These are phyloP conservation scores for Campoletis raptor DNA, from an alignment of 2,888 invertebrate genomes.

Conservation along the genomic window DNA sequence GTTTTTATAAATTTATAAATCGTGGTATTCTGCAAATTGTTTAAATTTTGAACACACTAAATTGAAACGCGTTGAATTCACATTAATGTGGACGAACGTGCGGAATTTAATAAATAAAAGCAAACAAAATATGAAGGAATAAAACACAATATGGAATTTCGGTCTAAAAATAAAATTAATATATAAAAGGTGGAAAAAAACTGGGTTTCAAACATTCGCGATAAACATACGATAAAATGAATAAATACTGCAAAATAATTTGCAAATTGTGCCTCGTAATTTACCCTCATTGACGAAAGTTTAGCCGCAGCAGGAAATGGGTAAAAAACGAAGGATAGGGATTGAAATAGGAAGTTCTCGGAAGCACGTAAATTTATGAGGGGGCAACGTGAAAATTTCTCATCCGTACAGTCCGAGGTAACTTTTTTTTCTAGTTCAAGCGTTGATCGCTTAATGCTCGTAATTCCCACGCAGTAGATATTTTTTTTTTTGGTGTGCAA, in stretches of 20 bases:
- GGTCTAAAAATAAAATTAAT: neutral
- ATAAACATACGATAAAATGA: neutral
- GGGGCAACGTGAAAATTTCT: constrained; percentile 15
- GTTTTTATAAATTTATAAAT: neutral
- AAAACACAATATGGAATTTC: neutral
- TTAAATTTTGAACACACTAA: neutral
- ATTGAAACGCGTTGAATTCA: neutral
- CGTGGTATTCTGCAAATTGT: neutral
- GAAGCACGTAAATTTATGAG: constrained; percentile 20
- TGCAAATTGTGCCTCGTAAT: neutral
- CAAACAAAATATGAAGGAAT: neutral
- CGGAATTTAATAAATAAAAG: neutral
- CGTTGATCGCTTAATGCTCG: constrained; percentile 30
- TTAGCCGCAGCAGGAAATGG: neutral
- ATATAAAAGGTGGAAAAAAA: neutral
- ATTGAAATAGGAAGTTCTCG: neutral
- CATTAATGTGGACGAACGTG: neutral
- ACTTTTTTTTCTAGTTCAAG: neutral
- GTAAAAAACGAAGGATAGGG: neutral
- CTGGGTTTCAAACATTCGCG: neutral
- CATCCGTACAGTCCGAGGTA: neutral
- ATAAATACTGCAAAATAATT: neutral
- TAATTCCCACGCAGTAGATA: constrained; percentile 39
- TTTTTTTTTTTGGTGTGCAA: neutral
- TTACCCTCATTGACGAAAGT: neutral